A percentile compares a stretch with the other conserved stretches of the same genome.
phyloP scores from a whole-genome alignment of 2,113 vertebrate genomes.

The Axis porcinus region DNA sequence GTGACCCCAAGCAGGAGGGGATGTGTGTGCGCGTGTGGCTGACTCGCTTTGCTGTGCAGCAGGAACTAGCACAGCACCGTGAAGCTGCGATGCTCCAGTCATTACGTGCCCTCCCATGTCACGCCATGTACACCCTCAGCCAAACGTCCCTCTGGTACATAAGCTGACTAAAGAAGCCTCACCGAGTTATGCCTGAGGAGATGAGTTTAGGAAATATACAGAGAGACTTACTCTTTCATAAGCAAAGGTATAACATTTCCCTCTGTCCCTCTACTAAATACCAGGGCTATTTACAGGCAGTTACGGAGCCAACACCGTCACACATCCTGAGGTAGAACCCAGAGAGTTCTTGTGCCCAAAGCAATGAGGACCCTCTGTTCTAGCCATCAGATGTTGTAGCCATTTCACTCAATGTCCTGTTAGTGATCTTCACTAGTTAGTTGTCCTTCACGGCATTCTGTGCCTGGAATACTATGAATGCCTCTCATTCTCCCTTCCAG shows the following conservation, averaged over 20 bases:
- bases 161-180: neutral
- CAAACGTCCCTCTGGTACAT: neutral
- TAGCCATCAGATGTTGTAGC: neutral
- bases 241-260: neutral
- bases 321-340: neutral
- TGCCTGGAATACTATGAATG: neutral
- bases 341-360: neutral
- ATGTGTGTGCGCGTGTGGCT: neutral
- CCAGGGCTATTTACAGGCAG: neutral
- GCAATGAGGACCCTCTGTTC: neutral
- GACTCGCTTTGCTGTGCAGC: neutral
- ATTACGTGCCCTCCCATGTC: neutral
- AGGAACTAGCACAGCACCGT: neutral
- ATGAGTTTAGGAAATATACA: neutral
- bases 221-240: neutral
- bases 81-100: neutral
- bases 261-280: neutral
- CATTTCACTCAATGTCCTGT: neutral
- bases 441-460: neutral
- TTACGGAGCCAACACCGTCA: neutral
- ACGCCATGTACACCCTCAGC: neutral
- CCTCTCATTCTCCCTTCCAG: neutral
- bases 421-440: neutral
- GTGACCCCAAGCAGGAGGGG: neutral
- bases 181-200: neutral